phyloP scores from a whole-genome alignment of 2,113 vertebrate species.

The Theropithecus gelada region DNA sequence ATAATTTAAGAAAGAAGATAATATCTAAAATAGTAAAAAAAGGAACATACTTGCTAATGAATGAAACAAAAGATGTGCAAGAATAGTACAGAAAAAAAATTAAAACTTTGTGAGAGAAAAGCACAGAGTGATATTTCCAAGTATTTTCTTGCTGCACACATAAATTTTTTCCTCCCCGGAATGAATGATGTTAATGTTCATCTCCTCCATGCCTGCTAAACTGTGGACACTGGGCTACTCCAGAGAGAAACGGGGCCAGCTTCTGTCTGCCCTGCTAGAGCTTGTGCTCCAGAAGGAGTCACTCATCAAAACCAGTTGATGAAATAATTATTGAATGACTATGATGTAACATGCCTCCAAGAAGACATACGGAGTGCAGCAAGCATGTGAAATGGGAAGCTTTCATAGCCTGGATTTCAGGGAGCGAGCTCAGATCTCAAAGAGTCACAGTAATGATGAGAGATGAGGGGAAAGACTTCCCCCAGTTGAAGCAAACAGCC shows the following conservation, averaged over 20 bases:
- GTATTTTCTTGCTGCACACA: not conserved
- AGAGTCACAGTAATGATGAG: not conserved
- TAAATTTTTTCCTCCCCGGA: no score
- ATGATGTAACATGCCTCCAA: not conserved
- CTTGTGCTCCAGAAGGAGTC: not conserved
- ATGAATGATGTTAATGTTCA: not conserved
- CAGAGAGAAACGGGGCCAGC: not conserved
- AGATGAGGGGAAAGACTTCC: not conserved
- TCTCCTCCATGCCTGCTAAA: not conserved
- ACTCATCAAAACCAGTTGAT: not conserved
- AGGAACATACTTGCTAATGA: not conserved
- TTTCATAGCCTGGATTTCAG: not conserved
- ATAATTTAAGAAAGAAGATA: not conserved
- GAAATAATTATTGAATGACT: not conserved
- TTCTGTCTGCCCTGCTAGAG: not conserved
- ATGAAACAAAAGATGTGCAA: not conserved
- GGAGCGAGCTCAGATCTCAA: not conserved
- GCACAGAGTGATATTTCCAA: not conserved
- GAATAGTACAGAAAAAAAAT: not conserved
- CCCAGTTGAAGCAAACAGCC: no score
- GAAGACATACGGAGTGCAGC: not conserved
- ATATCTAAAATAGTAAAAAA: not conserved
- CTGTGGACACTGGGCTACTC: not conserved
- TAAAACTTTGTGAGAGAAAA: not conserved
- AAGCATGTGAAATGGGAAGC: rapidly evolving